Evolutionary conservation across 2,113 vertebrate species (phyloP), one percentile per base, ranked within the genome.

Genomic region (Vireo altiloquus): DNA sequence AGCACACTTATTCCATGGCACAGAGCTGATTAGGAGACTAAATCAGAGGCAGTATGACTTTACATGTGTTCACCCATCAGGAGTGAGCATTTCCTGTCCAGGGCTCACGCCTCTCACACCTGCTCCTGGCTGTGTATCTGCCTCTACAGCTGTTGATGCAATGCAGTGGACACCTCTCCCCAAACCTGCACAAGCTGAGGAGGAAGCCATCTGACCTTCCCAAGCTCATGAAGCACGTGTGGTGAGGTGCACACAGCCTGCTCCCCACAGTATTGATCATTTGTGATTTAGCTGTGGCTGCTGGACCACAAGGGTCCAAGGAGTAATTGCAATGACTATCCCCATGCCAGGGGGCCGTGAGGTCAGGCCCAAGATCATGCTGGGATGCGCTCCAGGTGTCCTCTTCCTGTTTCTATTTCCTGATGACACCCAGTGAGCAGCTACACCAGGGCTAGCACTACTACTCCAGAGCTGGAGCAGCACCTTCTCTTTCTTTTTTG

Each of bases 201-300:
- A 63, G 63, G 44, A 78, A 78, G 12, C 8, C 3, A 1, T 2
- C 23, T 49, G 47, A 24, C 47, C 47, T 8, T 13, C 6, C 1
- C 8, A 5, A 27, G 16, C 15, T 68, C 4, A 3, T n/a, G 25
- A 53, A 25, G 13, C 0, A 0, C 23, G 13, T 0, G 0, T 4
- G 13, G 7, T 4, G 24, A 85, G 5, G 11, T 40, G 21, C 57
- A 49, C 5, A 15, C 30, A n/a, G n/a, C 8, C 25, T 49, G 19
- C 13, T 74, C 47, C 33, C 22, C 17, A 19, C 42, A 44, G 1
- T 22, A 13, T 24, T 28, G 27, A 6, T 61, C 7, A 19, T 52
- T 79, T 86, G 30, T 63, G 33, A 7, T 42, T 50, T 50, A 61
- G 15, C 59, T 28, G 28, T 37, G 25, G 19, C 53, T 31, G 12